Percentiles rank a stretch among this genome's conserved stretches.
These are phyloP conservation scores for Salminus brasiliensis DNA, from an alignment of 2,113 vertebrate species.

Conservation along the genomic window DNA sequence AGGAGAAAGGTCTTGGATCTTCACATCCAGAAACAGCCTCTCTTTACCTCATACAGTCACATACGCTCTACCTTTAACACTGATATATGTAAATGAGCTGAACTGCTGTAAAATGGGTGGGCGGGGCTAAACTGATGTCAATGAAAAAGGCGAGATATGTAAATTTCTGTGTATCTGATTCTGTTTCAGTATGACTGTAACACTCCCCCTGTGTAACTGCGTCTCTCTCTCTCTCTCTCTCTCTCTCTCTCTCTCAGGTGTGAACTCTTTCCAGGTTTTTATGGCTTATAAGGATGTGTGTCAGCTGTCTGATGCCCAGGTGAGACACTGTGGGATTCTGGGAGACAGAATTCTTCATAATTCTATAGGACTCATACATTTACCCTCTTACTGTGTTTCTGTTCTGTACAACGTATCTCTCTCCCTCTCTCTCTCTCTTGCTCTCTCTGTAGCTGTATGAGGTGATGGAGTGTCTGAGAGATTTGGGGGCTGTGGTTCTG, in stretches of 20 bases:
- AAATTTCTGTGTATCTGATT: too few relatives aligned
- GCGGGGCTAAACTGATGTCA: too few relatives aligned
- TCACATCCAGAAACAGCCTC: neutral
- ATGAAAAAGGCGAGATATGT: too few relatives aligned
- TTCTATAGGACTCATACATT: neutral
- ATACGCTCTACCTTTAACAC: too few relatives aligned
- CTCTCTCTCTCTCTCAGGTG: slow-evolving; percentile 77
- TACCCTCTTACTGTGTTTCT: neutral
- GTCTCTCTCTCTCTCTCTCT: too few relatives aligned
- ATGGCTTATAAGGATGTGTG: slow-evolving; percentile 95
- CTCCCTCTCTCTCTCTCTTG: neutral
- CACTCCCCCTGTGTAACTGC: too few relatives aligned
- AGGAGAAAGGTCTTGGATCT: slow-evolving; percentile 86
- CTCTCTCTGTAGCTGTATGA: slow-evolving; percentile 83
- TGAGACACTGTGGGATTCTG: slow-evolving; percentile 53
- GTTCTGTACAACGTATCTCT: neutral
- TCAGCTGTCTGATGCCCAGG: slow-evolving; percentile 93
- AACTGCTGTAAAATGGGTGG: too few relatives aligned
- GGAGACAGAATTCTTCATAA: neutral
- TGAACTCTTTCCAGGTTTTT: slow-evolving; percentile 97
- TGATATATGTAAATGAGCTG: too few relatives aligned
- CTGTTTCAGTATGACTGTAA: too few relatives aligned
- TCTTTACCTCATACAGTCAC: neutral
- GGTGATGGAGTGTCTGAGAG: slow-evolving; percentile 89
- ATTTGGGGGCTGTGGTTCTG: slow-evolving; percentile 88